Conservation (phyloP, 1,140 invertebrate genomes). For the Penaeus chinensis region DNA sequence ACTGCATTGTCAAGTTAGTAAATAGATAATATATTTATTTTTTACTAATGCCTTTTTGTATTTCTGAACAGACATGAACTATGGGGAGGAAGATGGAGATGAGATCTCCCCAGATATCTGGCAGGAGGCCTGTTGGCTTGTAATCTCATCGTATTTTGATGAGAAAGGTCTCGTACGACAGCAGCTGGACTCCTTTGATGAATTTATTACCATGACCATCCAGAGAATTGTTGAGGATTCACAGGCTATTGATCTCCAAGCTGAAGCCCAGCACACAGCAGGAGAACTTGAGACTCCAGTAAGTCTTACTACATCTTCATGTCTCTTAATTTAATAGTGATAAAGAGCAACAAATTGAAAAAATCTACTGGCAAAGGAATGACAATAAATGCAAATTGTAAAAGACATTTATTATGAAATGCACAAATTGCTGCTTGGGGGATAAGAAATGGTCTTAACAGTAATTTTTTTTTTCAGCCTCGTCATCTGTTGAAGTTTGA, state of each 20-base stretch:
- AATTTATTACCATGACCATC: conserved; percentile 99
- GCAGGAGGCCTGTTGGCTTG: conserved; percentile 99
- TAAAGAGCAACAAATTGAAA: no score
- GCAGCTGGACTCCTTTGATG: conserved; percentile 98
- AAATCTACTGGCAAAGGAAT: no score
- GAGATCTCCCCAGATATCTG: conserved; percentile 95
- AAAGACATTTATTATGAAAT: no score
- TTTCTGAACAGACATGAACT: conserved; percentile 56
- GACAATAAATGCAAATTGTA: no score
- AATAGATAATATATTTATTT: not conserved
- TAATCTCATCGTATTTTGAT: conserved; percentile 99
- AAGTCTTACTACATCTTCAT: conserved; percentile 64
- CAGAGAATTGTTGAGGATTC: conserved; percentile 99
- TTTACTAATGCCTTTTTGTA: not conserved
- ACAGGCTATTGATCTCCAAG: conserved; percentile 95
- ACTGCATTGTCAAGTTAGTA: no score
- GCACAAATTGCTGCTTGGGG: not conserved
- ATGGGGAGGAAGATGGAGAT: conserved; percentile 77
- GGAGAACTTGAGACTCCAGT: conserved; percentile 93
- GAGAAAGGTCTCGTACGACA: conserved; percentile 98
- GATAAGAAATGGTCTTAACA: not conserved
- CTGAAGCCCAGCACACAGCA: conserved; percentile 94
- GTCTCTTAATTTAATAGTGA: no score
- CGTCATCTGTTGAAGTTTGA: conserved; percentile 96
- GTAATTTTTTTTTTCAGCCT: conserved; percentile 72